phyloP scores from a whole-genome alignment of 2,888 invertebrate genomes.

The Zygogramma bicolorata region DNA sequence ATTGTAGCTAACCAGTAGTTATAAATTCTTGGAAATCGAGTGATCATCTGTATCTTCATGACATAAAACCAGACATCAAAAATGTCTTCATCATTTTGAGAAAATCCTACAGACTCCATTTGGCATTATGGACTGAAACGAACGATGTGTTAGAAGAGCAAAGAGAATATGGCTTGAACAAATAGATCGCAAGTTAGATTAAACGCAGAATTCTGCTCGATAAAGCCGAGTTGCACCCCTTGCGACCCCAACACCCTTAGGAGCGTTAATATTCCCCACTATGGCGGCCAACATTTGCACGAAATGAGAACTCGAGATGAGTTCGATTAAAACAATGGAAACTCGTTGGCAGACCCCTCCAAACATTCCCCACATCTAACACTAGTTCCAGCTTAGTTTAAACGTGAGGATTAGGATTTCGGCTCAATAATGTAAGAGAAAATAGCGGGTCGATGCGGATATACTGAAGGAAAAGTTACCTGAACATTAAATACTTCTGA shows the following conservation, averaged over 20 bases:
- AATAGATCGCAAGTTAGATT: conserved; percentile 67
- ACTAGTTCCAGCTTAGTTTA: conserved; percentile 58
- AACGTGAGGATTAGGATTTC: conserved; percentile 56
- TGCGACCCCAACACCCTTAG: conserved; percentile 62
- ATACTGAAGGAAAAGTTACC: conserved; percentile 30
- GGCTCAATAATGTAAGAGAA: conserved; percentile 56
- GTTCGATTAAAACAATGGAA: conserved; percentile 68
- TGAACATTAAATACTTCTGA: conserved; percentile 36
- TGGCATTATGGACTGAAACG: conserved; percentile 39
- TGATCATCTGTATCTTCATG: too few relatives aligned
- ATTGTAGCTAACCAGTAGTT: too few relatives aligned
- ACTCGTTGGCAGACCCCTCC: conserved; percentile 38
- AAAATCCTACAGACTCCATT: conserved; percentile 39
- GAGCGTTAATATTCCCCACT: conserved; percentile 66
- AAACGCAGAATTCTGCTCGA: conserved; percentile 66
- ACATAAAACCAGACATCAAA: too few relatives aligned
- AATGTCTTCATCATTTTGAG: conserved; percentile 27
- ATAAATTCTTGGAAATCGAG: too few relatives aligned
- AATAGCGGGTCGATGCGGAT: conserved; percentile 43
- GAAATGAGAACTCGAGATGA: conserved; percentile 67
- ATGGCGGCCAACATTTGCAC: conserved; percentile 66
- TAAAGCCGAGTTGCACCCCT: conserved; percentile 59
- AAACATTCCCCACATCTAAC: conserved; percentile 51
- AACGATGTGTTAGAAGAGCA: conserved; percentile 34
- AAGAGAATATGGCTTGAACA: conserved; percentile 60